Evolutionary conservation across 2,797 vertebrate genomes (phyloP), one percentile per base, ranked within the genome.

Genomic region (Microcaecilia unicolor): DNA sequence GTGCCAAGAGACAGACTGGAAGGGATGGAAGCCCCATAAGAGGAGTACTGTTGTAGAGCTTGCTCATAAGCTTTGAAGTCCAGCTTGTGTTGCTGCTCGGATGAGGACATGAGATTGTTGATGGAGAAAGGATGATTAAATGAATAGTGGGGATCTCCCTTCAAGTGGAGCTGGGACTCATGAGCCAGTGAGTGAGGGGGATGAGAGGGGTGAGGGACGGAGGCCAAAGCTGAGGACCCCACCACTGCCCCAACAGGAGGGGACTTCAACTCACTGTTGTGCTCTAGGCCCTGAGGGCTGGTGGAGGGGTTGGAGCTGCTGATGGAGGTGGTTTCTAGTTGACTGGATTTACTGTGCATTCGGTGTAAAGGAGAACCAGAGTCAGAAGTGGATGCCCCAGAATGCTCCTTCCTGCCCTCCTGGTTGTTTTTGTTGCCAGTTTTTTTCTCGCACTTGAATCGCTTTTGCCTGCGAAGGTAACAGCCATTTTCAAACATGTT

Each of bases 401-500:
- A 56, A 28, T 71, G 80, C 28, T 93, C 92, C 64, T 95, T 92
- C 49, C 87, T 80, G 30, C 81, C 72, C 2, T 95, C 88, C 0
- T 65, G 66, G 22, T 64, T 30, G 44, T 67, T 51, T 81, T 92
- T 44, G 4, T 60, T 17, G 1, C 64, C 57, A 1, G 69, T 55
- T 66, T 90, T 92, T 67, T 91, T 96, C 23, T 98, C 92, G 4
- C 93, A 98, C 51, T 98, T 98, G 76, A 98, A 98, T 62, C 94
- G 87, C 67, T 98, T 98, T 75, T 97, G 94, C 28, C 94, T 85
- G 7, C 94, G 89, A 49, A 96, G 71, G 75, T 96, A 97, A 64
- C 94, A 97, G 68, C 94, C 94, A 1, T 98, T 98, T 69, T 97
- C 94, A 11, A 98, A 98, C 94, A 97, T 98, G 81, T 98, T 98